These are phyloP conservation scores for Poeciliopsis occidentalis DNA, from an alignment of 2,113 vertebrate species.

Conservation along the genomic window DNA sequence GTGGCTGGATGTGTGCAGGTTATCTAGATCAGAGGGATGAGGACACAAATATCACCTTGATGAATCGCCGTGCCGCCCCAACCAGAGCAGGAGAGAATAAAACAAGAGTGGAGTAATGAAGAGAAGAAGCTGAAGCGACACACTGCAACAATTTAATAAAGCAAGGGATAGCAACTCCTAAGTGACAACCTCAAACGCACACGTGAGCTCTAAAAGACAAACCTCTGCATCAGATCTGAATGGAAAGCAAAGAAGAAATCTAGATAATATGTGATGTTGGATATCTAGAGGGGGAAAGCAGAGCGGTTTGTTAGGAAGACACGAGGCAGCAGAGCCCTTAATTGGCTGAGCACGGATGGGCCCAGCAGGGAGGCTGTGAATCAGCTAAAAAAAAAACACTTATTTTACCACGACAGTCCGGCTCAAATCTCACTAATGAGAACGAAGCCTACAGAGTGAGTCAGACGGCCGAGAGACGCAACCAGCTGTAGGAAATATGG, in stretches of 20 bases:
- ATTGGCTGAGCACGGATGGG: conserved; percentile 60
- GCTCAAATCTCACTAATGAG: not conserved
- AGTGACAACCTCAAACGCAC: conserved; percentile 13
- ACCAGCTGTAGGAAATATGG: conserved; percentile 8
- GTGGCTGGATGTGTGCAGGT: conserved; percentile 1
- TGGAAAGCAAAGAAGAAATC: not conserved
- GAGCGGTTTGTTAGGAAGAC: conserved; percentile 42
- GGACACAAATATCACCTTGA: conserved; percentile 12
- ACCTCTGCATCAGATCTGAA: not conserved
- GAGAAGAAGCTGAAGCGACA: conserved; percentile 2
- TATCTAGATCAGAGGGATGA: conserved; percentile 4
- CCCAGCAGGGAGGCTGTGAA: conserved; percentile 37
- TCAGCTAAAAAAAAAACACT: conserved; percentile 31
- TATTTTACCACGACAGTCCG: conserved; percentile 14
- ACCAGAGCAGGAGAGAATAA: conserved; percentile 14
- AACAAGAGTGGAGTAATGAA: conserved; percentile 27
- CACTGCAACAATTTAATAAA: conserved; percentile 1
- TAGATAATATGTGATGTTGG: conserved; percentile 1
- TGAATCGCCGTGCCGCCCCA: conserved; percentile 6
- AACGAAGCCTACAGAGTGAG: conserved; percentile 5
- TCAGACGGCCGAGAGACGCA: conserved; percentile 6
- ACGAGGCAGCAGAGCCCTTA: conserved; percentile 45
- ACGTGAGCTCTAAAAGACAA: not conserved
- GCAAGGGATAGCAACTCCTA: conserved; percentile 7
- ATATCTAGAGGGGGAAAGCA: conserved; percentile 13